Percentiles rank a stretch among this genome's conserved stretches.
phyloP scores from a whole-genome alignment of 2,113 vertebrate genomes.

The Greenwoodochromis staneri region DNA sequence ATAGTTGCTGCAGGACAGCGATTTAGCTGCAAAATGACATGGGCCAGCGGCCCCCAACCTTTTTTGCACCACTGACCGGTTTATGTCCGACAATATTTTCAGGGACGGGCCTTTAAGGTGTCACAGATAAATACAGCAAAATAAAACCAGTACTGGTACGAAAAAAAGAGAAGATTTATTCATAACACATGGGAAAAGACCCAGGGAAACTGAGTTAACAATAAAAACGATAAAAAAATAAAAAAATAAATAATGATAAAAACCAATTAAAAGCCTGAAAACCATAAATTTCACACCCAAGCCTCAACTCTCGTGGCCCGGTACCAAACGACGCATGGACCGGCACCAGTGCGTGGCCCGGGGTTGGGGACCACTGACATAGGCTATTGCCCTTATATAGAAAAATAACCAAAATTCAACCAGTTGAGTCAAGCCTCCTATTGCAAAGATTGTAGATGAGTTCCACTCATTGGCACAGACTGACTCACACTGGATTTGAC shows the following conservation, averaged over 20 bases:
- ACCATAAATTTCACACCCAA: neutral
- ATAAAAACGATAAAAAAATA: neutral
- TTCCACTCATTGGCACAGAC: neutral
- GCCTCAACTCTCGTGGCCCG: neutral
- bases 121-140: neutral
- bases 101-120: neutral
- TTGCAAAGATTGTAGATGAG: neutral
- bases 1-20: neutral
- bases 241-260: neutral
- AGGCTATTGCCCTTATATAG: neutral
- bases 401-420: neutral
- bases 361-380: neutral
- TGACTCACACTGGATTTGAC: neutral
- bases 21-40: neutral
- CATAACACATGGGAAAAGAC: neutral
- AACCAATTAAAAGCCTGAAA: neutral
- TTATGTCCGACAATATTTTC: neutral
- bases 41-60: neutral
- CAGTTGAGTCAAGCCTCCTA: neutral
- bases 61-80: neutral
- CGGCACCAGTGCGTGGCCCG: neutral
- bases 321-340: neutral
- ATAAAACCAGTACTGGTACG: neutral
- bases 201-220: neutral
- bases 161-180: neutral